Percentiles rank a stretch among this genome's conserved stretches.
phyloP scores from a whole-genome alignment of 2,113 vertebrate species.

The Aleadryas rufinucha region DNA sequence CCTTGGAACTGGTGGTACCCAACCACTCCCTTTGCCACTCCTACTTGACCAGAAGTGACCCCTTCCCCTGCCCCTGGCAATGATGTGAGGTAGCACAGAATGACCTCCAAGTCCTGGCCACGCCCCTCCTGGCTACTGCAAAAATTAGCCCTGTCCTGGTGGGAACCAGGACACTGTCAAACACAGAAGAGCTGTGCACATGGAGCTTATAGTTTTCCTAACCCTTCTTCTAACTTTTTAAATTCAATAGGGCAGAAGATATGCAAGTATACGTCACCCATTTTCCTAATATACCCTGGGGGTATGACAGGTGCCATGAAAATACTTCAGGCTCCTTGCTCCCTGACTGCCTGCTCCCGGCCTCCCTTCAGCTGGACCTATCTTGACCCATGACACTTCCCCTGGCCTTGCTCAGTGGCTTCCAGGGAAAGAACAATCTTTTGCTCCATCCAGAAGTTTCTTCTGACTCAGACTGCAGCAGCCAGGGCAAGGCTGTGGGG shows the following conservation, averaged over 20 bases:
- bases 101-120: background rate
- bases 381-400: background rate
- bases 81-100: background rate
- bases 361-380: background rate
- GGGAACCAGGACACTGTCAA: background rate
- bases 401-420: background rate
- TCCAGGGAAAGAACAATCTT: background rate
- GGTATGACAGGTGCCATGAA: background rate
- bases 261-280: background rate
- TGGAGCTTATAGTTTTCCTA: background rate
- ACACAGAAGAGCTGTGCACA: background rate
- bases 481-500: background rate
- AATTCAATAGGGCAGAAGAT: background rate
- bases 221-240: background rate
- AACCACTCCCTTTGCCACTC: background rate
- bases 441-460: background rate
- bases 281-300: background rate
- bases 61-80: rapidly evolving
- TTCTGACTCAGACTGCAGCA: background rate
- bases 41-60: background rate
- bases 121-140: background rate
- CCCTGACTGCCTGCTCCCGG: background rate
- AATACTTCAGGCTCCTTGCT: background rate
- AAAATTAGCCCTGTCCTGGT: background rate
- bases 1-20: background rate